phyloP scores from a whole-genome alignment of 2,113 vertebrate species.

The Equus przewalskii region DNA sequence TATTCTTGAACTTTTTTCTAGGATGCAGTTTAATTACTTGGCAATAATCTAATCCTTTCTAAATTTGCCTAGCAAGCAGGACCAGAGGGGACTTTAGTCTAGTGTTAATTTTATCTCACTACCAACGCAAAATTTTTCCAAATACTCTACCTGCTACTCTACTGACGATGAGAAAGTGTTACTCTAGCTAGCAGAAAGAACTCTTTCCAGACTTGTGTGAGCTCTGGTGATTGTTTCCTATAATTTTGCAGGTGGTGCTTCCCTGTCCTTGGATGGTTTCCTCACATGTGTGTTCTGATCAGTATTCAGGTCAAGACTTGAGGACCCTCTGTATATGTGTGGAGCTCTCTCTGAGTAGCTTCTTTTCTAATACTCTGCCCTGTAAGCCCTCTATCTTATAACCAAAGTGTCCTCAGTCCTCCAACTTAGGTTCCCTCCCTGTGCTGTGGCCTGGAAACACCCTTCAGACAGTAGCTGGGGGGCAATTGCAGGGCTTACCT shows the following conservation, averaged over 20 bases:
- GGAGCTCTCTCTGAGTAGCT: neutral
- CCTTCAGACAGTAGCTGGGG: neutral
- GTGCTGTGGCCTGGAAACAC: neutral
- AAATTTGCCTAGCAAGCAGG: neutral
- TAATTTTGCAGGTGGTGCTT: neutral
- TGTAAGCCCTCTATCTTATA: neutral
- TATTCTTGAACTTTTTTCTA: neutral
- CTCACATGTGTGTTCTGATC: neutral
- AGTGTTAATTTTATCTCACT: slow-evolving; percentile 9
- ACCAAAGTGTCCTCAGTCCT: neutral
- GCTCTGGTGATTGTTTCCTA: neutral
- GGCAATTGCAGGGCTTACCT: neutral
- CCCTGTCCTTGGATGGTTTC: neutral
- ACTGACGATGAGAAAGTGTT: neutral
- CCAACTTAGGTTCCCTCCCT: neutral
- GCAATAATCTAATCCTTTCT: neutral
- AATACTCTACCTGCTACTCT: neutral
- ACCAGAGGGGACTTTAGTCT: neutral
- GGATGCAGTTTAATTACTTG: neutral
- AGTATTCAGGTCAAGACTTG: neutral
- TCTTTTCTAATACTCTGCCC: neutral
- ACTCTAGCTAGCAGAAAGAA: neutral
- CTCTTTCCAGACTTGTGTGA: neutral
- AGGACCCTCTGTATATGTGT: neutral
- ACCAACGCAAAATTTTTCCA: neutral